Conservation (phyloP, 1,140 invertebrate genomes). For the Psix sp. region DNA sequence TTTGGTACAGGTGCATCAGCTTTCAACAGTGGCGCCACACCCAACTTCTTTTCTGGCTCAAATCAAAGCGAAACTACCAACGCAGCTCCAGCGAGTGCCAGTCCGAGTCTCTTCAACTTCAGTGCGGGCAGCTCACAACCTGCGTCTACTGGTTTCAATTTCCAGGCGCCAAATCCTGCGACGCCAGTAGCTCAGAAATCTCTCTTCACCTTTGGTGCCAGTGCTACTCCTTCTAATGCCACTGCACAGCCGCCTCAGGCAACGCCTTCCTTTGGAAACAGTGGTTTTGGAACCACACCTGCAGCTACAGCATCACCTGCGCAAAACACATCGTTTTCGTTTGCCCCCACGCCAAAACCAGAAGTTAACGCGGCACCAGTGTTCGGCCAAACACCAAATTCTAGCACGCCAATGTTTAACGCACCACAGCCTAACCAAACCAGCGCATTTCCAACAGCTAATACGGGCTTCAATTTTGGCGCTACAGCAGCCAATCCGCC, state of each 20-base stretch:
- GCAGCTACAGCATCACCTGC: conserved; percentile 8
- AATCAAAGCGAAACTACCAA: conserved; percentile 2
- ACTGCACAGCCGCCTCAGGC: conserved; percentile 8
- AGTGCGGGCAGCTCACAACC: conserved; percentile 2
- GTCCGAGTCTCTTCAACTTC: background rate
- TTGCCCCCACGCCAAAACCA: conserved; percentile 64
- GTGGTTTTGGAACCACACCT: conserved; percentile 36
- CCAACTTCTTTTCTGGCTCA: conserved; percentile 21
- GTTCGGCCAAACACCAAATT: conserved; percentile 60
- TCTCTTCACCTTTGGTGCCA: conserved; percentile 54
- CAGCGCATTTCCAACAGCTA: conserved; percentile 55
- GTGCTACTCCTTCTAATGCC: conserved; percentile 8
- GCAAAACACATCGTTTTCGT: conserved; percentile 54
- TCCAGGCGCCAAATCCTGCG: conserved; percentile 21
- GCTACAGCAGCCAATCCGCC: conserved; percentile 14
- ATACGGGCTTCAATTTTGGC: conserved; percentile 65
- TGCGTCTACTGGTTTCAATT: conserved; percentile 55
- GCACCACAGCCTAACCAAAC: conserved; percentile 51
- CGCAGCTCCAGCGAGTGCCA: background rate
- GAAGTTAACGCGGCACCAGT: conserved; percentile 42
- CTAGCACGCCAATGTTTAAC: conserved; percentile 65
- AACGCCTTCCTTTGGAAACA: conserved; percentile 2
- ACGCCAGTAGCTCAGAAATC: conserved; percentile 31
- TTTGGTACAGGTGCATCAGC: conserved; percentile 4
- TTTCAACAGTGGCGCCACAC: conserved; percentile 45